Evolutionary conservation across 2,888 invertebrate species (phyloP), one percentile per base, ranked within the genome.

Genomic region (Phrixothrix hirtus): DNA sequence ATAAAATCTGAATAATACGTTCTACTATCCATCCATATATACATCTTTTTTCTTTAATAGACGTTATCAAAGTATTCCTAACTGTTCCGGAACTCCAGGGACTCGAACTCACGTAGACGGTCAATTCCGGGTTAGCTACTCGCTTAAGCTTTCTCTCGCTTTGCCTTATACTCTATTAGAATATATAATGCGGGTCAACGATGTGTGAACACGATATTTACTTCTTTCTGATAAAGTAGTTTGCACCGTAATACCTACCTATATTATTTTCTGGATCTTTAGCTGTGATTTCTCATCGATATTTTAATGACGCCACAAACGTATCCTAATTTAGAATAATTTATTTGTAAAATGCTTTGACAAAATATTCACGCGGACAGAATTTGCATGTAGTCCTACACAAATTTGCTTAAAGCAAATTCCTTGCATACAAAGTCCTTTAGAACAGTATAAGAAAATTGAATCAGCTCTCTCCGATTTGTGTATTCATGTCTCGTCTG

Each of bases 81-180:
- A 62, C 59, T 57, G 59, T 58, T 57, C 62, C 58, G 59, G 60
- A 46, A 55, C 51, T 57, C 59, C 60, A 49, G 57, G 61, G 49
- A 48, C 42, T 56, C 63, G 62, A 64, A 62, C 65, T 62, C 66
- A 66, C 66, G 67, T 66, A 64, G 48, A 43, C 61, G 64, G 67
- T 65, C 68, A 67, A 68, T 68, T 67, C 66, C 64, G 64, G 61
- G 57, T 57, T 63, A 63, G 62, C 64, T 61, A 58, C 58, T 64
- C 61, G 56, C 59, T 47, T 61, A 61, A 64, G 62, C 57, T 64
- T 65, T 62, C 62, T 52, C 56, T 60, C 66, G 66, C 64, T 65
- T 38, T 66, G 63, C 59, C 63, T 61, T 58, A 63, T 64, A 67
- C 67, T 59, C 68, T 57, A 68, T 66, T 64, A 63, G 68, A 67